Percentiles rank a stretch among this genome's conserved stretches.
Conservation (phyloP, 53 echinoderm and acorn worm genomes). For the Arbacia lixula region DNA sequence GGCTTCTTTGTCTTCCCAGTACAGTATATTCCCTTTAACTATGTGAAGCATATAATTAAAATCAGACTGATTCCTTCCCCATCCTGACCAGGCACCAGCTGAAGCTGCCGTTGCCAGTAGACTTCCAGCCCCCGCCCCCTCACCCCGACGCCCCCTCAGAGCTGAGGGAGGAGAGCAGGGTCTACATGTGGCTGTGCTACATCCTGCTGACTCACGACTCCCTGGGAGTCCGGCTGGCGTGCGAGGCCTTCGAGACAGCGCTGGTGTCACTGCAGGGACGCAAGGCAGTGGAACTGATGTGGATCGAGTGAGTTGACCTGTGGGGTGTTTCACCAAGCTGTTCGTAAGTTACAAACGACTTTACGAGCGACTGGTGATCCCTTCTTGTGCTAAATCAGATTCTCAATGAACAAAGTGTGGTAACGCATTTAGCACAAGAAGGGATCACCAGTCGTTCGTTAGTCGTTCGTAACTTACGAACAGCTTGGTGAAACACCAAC, state of each 20-base stretch:
- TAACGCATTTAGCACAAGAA: no score
- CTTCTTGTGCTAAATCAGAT: no score
- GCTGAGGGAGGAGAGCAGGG: constrained; percentile 30
- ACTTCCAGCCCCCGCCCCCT: constrained; percentile 57
- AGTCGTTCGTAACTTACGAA: no score
- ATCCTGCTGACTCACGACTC: constrained; percentile 59
- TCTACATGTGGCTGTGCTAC: constrained; percentile 76
- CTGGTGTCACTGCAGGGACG: constrained; percentile 56
- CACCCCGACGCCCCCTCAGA: constrained; percentile 51
- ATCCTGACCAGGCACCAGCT: constrained; percentile 60
- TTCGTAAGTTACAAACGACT: no score
- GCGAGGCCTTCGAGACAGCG: constrained; percentile 75
- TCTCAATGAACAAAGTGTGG: no score
- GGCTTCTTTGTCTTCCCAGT: no score
- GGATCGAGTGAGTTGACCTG: constrained; percentile 88
- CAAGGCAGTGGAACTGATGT: constrained; percentile 66
- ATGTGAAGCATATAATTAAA: no score
- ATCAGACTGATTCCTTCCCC: not conserved
- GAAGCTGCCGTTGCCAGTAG: constrained; percentile 54
- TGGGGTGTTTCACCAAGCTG: no score
- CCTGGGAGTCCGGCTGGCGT: constrained; percentile 41
- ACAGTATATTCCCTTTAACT: no score
- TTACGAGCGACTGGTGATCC: no score
- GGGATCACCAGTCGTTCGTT: no score
- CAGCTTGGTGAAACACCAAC: no score